These are phyloP conservation scores for Scolopax rusticola DNA, from an alignment of 2,797 vertebrate species.

Conservation along the genomic window DNA sequence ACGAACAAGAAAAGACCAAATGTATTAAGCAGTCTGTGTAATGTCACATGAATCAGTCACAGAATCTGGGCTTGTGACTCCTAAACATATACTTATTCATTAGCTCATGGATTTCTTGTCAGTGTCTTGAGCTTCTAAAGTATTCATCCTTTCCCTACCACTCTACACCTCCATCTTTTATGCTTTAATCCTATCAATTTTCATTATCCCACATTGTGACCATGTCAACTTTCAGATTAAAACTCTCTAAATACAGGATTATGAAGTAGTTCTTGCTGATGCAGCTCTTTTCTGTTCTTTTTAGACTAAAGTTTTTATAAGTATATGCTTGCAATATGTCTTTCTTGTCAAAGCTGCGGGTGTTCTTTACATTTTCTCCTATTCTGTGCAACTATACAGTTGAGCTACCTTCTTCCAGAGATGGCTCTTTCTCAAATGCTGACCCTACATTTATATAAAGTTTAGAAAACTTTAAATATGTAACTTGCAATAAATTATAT, in stretches of 20 bases:
- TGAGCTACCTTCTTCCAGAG: neutral
- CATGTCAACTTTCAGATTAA: conserved; percentile 30
- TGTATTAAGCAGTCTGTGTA: neutral
- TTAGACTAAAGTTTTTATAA: neutral
- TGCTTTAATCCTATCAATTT: conserved; percentile 35
- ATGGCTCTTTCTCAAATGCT: neutral
- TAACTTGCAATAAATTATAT: neutral
- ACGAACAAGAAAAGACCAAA: fast-evolving
- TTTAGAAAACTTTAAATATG: neutral
- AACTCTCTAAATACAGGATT: conserved; percentile 5
- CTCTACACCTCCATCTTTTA: conserved; percentile 17
- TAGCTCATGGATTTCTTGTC: conserved; percentile 49
- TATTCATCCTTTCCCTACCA: neutral
- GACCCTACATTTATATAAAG: neutral
- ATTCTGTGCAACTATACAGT: neutral
- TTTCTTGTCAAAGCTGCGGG: neutral
- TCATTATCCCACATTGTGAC: conserved; percentile 17
- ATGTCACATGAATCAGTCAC: neutral
- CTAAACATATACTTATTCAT: conserved; percentile 23
- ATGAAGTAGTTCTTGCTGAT: neutral
- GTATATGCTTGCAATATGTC: neutral
- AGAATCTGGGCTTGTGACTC: neutral
- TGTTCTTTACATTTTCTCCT: neutral
- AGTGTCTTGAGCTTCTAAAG: conserved; percentile 19
- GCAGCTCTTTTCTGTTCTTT: neutral